Percentiles rank a stretch among this genome's conserved stretches.
Conservation (phyloP, 2,797 vertebrate species). For the Malurus splendens region DNA sequence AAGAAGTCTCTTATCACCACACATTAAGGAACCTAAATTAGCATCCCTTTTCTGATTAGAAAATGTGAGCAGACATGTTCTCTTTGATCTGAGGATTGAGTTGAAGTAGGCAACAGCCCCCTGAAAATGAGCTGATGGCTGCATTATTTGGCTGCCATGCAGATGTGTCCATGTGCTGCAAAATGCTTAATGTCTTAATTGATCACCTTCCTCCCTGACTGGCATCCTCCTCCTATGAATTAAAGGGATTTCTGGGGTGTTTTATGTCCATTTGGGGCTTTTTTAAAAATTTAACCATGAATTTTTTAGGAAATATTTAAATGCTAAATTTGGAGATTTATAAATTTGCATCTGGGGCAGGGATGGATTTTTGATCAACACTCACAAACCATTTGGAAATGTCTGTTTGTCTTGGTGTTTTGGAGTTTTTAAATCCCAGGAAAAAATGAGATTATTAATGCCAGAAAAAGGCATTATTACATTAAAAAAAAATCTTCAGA, state of each 20-base stretch:
- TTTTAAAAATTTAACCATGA: not conserved
- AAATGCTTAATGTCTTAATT: conserved; percentile 99
- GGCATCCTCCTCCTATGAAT: conserved; percentile 66
- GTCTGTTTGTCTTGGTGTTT: rapidly evolving
- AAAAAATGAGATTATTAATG: not conserved
- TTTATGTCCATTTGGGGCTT: rapidly evolving
- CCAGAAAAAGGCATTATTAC: not conserved
- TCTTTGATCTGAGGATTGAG: conserved; percentile 92
- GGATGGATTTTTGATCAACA: not conserved
- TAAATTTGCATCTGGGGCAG: not conserved
- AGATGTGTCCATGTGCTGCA: conserved; percentile 88
- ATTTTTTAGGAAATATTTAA: not conserved
- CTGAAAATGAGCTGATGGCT: conserved; percentile 99
- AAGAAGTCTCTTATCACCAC: conserved; percentile 92
- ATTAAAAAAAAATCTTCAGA: conserved; percentile 18
- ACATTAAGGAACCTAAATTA: conserved; percentile 97
- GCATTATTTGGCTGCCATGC: conserved; percentile 89
- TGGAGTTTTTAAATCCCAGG: not conserved
- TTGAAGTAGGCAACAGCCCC: conserved; percentile 84
- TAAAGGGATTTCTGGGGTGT: conserved; percentile 52
- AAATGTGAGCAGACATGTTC: conserved; percentile 78
- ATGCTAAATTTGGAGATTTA: not conserved
- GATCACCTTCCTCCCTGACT: conserved; percentile 87
- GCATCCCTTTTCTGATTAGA: conserved; percentile 90
- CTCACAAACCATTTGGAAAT: not conserved